Conservation (phyloP, 2,888 invertebrate species). For the Pasiphila rectangulata region DNA sequence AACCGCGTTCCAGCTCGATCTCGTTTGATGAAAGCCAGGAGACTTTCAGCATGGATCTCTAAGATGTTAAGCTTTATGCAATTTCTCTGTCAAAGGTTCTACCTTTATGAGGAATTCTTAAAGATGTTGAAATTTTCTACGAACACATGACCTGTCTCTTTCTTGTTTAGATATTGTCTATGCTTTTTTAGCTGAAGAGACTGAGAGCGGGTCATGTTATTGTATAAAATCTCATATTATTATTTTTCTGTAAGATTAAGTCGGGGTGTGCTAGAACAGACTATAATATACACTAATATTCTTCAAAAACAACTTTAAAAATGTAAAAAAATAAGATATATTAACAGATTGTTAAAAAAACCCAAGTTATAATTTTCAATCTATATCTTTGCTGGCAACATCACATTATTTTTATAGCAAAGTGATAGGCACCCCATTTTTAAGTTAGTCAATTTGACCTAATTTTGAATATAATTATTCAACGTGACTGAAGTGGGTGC, state of each 20-base stretch:
- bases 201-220: no score
- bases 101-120: no score
- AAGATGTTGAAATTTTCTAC: no score
- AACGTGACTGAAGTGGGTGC: constrained; percentile 62
- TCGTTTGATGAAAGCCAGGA: constrained; percentile 75
- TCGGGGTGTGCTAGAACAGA: constrained; percentile 21
- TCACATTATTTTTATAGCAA: not conserved
- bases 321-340: no score
- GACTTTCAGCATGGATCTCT: constrained; percentile 79
- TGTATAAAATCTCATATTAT: no score
- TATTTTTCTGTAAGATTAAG: no score
- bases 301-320: no score
- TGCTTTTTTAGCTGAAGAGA: no score
- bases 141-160: no score
- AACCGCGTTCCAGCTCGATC: constrained; percentile 65
- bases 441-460: constrained; percentile 16
- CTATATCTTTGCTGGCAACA: not conserved
- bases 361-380: not conserved
- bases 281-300: no score
- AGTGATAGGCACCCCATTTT: not conserved
- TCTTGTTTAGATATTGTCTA: no score
- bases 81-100: not conserved
- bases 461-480: constrained; percentile 19
- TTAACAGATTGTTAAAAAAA: no score
- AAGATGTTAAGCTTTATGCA: constrained; percentile 32